Conservation (phyloP, 2,888 invertebrate genomes). For the Acrocyrtus sp. region DNA sequence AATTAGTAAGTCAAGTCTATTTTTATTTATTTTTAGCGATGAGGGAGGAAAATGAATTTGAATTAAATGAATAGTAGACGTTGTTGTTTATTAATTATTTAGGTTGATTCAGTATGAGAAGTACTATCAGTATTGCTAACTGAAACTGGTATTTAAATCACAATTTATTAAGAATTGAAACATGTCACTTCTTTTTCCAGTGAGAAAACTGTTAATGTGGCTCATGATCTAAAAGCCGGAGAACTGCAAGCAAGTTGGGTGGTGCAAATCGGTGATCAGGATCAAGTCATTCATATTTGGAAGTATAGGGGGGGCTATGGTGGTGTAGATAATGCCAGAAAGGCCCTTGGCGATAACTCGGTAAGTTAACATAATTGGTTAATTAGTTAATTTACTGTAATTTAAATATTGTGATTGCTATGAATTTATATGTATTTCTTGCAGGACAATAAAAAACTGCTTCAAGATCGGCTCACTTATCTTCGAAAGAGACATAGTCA, state of each 20-base stretch:
- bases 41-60: conserved; percentile 62
- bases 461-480: conserved; percentile 80
- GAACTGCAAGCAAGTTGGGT: conserved; percentile 96
- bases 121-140: too few species aligned
- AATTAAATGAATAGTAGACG: background rate
- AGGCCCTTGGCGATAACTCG: conserved; percentile 75
- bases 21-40: conserved; percentile 63
- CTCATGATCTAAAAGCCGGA: conserved; percentile 76
- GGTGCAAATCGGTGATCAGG: conserved; percentile 95
- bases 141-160: too few species aligned
- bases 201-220: conserved; percentile 78
- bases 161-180: too few species aligned
- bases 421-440: background rate
- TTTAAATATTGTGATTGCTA: background rate
- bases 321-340: conserved; percentile 82
- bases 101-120: too few species aligned
- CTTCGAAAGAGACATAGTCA: conserved; percentile 90
- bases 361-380: conserved; percentile 69
- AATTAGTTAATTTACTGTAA: background rate
- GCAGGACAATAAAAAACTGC: conserved; percentile 75
- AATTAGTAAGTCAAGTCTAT: conserved; percentile 85
- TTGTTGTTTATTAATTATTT: background rate
- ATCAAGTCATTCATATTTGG: conserved; percentile 97
- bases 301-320: conserved; percentile 93
- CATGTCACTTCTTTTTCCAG: too few species aligned